These are phyloP conservation scores for Pteronotus mesoamericanus DNA, from an alignment of 2,797 vertebrate genomes.

Conservation along the genomic window DNA sequence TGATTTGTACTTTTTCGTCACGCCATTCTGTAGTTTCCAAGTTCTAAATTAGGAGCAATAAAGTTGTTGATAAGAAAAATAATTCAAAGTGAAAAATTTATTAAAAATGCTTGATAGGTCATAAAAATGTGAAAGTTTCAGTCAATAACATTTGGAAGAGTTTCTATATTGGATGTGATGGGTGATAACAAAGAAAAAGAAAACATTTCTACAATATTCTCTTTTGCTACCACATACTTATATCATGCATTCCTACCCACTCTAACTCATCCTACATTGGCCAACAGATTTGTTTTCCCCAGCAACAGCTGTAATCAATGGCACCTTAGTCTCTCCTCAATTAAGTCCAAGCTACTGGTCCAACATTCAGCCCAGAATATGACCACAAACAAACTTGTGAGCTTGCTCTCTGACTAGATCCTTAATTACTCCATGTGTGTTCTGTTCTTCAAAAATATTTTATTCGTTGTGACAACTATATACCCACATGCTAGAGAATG, in stretches of 20 bases:
- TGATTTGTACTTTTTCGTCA: not conserved
- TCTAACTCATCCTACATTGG: not conserved
- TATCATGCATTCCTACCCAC: no score
- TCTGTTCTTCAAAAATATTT: not conserved
- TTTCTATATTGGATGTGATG: not conserved
- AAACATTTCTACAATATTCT: not conserved
- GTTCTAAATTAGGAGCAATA: constrained; percentile 28
- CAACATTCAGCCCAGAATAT: not conserved
- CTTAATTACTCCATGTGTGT: not conserved
- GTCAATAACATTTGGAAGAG: not conserved
- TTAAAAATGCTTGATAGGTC: not conserved
- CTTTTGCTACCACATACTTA: not conserved
- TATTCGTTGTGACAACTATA: not conserved
- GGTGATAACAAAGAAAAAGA: not conserved
- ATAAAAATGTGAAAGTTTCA: constrained; percentile 15
- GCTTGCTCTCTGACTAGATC: not conserved
- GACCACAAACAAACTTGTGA: not conserved
- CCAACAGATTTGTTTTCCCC: not conserved
- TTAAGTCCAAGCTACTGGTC: not conserved
- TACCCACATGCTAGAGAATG: not conserved
- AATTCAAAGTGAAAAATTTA: constrained; percentile 46
- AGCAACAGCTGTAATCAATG: not conserved
- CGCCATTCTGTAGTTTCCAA: not conserved
- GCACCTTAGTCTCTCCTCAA: not conserved
- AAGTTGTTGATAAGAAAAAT: constrained; percentile 32